phyloP scores from a whole-genome alignment of 92 coral and sea anemone genomes.

The Phymanthus crucifer region DNA sequence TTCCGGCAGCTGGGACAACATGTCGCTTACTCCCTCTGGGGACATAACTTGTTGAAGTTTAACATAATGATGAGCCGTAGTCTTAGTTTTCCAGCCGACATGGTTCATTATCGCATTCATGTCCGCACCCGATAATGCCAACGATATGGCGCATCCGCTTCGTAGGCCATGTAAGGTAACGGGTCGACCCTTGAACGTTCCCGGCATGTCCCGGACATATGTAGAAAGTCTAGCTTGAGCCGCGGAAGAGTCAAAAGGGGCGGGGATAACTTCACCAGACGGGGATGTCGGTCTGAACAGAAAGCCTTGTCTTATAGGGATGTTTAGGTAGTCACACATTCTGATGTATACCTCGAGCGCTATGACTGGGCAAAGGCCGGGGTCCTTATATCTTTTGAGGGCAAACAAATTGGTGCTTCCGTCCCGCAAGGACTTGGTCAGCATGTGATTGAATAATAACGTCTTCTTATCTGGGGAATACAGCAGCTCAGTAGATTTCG shows the following conservation, averaged over 20 bases:
- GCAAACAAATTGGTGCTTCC: not conserved
- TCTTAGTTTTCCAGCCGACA: conserved; percentile 34
- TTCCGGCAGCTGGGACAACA: not conserved
- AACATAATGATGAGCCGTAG: conserved; percentile 31
- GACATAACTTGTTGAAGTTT: not conserved
- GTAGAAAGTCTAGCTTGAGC: conserved; percentile 27
- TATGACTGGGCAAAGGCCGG: not conserved
- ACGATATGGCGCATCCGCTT: conserved; percentile 29
- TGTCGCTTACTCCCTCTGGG: not conserved
- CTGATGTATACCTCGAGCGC: not conserved
- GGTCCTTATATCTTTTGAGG: not conserved
- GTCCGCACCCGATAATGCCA: conserved; percentile 12
- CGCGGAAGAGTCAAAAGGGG: conserved; percentile 15
- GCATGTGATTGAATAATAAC: not conserved
- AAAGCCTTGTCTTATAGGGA: conserved; percentile 8
- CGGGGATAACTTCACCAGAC: not conserved
- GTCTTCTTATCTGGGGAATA: not conserved
- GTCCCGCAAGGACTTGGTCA: not conserved
- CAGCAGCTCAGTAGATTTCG: not conserved
- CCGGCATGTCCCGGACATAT: conserved; percentile 1
- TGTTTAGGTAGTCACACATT: not conserved
- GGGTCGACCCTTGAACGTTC: not conserved
- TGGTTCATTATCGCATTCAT: conserved; percentile 26
- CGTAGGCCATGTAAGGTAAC: conserved; percentile 33
- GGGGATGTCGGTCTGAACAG: conserved; percentile 21